Conservation (phyloP, 2,113 vertebrate genomes). For the Rhadina sibilatrix region DNA sequence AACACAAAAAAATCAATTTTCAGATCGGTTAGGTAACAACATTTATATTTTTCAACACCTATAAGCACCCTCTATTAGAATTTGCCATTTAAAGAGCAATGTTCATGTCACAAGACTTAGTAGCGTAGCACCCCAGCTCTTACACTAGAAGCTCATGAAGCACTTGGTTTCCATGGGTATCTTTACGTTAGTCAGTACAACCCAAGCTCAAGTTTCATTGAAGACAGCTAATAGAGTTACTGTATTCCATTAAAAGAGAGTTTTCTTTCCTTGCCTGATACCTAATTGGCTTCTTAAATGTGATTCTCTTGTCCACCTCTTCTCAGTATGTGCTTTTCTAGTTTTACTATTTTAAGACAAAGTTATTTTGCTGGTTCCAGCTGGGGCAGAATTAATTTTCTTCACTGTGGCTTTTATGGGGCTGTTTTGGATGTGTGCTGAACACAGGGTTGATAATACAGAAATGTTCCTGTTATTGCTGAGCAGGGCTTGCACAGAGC, state of each 20-base stretch:
- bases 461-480: not conserved
- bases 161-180: not conserved
- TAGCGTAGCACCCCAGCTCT: not conserved
- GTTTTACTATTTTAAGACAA: not conserved
- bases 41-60: not conserved
- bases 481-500: not conserved
- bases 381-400: not conserved
- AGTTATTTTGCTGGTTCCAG: not conserved
- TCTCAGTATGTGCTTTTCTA: not conserved
- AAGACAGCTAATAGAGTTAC: not conserved
- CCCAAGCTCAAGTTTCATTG: not conserved
- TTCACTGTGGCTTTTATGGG: not conserved
- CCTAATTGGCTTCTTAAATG: not conserved
- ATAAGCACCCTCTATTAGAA: not conserved
- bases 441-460: not conserved
- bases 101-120: not conserved
- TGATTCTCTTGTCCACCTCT: not conserved
- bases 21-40: not conserved
- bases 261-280: constrained; percentile 2
- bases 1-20: not conserved
- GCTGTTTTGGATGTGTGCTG: not conserved
- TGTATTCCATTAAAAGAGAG: constrained; percentile 14
- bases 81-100: not conserved
- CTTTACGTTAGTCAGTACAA: not conserved
- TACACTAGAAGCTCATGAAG: not conserved